Evolutionary conservation across 2,113 vertebrate genomes (phyloP), one percentile per base, ranked within the genome.

Genomic region (Charina bottae): DNA sequence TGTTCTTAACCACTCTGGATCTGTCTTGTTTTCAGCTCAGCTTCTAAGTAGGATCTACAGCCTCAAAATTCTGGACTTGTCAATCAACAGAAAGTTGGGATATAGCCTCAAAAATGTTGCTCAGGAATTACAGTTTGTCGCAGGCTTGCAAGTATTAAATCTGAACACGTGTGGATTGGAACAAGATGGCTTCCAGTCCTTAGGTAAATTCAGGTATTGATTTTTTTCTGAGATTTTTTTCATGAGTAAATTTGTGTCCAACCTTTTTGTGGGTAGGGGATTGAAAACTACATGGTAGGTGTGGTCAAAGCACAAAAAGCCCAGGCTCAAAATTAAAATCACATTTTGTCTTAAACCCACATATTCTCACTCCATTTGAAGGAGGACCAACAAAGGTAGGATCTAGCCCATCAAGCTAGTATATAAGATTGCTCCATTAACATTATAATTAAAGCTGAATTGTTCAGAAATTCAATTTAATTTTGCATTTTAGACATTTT

Each of bases 11-110:
- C 53, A 89, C 12, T 2, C 94, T 84, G 92, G 92, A 42, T 92
- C 89, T 92, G 49, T 1, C 55, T 97, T 94, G 87, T 88, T 95
- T 58, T 84, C 91, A 98, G 99, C 98, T 89, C 94, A 94, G 53
- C 87, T 96, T 15, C 93, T 99, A 85, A 95, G 93, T 7, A 28
- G 92, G 85, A 96, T 98, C 49, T 94, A 96, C 72, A 93, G 94
- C 53, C 98, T 99, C 0, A 95, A 98, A 91, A 95, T 98, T 24
- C 95, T 99, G 94, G 98, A 99, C 89, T 83, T 98, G 83, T 99
- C 98, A 59, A 97, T 97, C 89, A 99, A 99, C 93, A 98, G 96
- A 95, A 97, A 96, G 56, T 95, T 98, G 0, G 94, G 96, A 37
- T 95, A 78, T 56, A 97, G 97, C 68, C 85, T 99, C 90, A 92